Base-by-base conservation (phyloP, 2,797 vertebrate genomes). In the Pseudochirops corinnae region DNA sequence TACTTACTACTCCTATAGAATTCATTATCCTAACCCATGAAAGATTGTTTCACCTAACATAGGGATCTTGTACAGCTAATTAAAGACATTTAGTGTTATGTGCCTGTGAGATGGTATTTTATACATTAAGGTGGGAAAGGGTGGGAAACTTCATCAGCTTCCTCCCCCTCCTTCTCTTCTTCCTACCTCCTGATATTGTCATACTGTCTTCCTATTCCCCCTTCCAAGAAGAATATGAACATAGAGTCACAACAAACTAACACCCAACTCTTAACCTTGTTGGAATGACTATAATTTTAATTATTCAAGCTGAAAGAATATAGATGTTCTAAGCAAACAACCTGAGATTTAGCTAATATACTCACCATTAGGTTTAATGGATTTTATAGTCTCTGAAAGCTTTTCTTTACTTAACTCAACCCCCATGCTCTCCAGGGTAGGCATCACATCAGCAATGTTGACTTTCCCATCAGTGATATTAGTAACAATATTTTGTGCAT, bases 391-490 rank as follows among this genome's bases (percentile, higher is more conserved):
- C 24, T 95, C 90, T 7, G 90, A 50, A 55, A 96, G 92, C 11
- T 91, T 39, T 93, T 91, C 18, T 74, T 92, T 58, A 56, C 91
- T 7, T 62, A 96, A 90, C 7, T 90, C 57, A 0, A 96, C 24
- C 10, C 93, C 96, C 93, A 96, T 39, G n/a, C 39, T 55, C 18
- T 94, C 46, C 58, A 96, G 74, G 9, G 90, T 94, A 33, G 94
- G 56, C 24, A 93, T 90, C 93, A 96, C 33, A 58, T 96, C 67
- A 5, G 56, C 12, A 31, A 58, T 55, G 14, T 90, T 90, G 90
- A 96, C 93, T 29, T 96, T 95, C 46, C 90, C 91, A 31, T 90
- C 50, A 90, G 55, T 92, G 52, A 93, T 55, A 50, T 90, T 96
- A 92, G n/a, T 93, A 53, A 94, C 33, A 52, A 67, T 3, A 24